Evolutionary conservation across 2,113 vertebrate species (phyloP), one percentile per base, ranked within the genome.

Genomic region (Dasypus novemcinctus): DNA sequence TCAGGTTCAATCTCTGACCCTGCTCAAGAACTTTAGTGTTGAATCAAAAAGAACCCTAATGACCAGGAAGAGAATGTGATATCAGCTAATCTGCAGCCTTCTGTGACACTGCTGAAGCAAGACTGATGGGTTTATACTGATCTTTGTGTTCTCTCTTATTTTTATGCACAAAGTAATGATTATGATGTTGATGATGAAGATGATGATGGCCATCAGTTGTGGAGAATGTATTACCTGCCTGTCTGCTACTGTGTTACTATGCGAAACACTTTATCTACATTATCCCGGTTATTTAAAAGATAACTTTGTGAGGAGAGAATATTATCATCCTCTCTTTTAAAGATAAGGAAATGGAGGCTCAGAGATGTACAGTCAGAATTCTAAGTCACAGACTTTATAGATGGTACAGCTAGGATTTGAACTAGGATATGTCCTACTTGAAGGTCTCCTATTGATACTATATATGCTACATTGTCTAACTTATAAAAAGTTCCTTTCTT

Each of bases 1-100:
- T n/a, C 23, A 63, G 63, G 2, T 57, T 63, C 25, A 63, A 33
- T 74, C 31, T 94, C 52, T 82, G 63, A 31, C 2, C 7, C 33
- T 87, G 27, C 12, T 90, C 29, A 96, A 79, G 57, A 94, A 83
- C 80, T 87, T 87, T 81, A 87, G 8, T 36, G 86, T 61, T 72
- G 54, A 94, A 87, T 85, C 1, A 10, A 29, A 90, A 69, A 27
- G 63, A 83, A 27, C 8, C 41, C 25, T 57, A 33, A n/a, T 38
- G 12, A 68, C 12, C 18, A 52, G 41, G 38, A 85, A 76, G 80
- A 69, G 25, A 82, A 23, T n/a, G 31, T 23, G 46, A 8, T n/a
- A 75, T 57, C 8, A 86, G 9, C 20, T 71, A 27, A 63, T 71
- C 38, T 83, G 27, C 52, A 27, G 12, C 29, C 43, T 21, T 79